phyloP scores from a whole-genome alignment of 2,888 invertebrate genomes.

The Drosophila mimetica region DNA sequence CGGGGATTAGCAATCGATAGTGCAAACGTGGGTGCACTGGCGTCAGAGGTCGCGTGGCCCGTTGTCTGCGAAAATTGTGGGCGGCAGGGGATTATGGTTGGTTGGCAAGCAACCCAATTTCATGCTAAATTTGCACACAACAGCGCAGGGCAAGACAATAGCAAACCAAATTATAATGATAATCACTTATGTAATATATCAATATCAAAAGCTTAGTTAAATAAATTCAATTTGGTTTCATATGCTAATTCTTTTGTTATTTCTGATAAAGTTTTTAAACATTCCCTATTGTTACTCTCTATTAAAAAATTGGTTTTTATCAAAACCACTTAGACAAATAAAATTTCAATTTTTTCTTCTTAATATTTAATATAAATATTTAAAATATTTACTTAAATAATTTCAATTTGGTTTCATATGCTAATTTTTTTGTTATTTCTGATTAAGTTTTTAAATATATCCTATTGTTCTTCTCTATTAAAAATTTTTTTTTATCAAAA shows the following conservation, averaged over 20 bases:
- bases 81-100: slow-evolving; percentile 2
- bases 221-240: background rate
- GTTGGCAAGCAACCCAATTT: slow-evolving; percentile 54
- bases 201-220: slow-evolving; percentile 3
- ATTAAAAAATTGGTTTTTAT: too few species aligned
- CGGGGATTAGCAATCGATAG: slow-evolving; percentile 60
- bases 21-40: slow-evolving; percentile 45
- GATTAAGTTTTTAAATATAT: background rate
- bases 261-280: background rate
- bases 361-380: too few species aligned
- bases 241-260: background rate
- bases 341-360: too few species aligned
- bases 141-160: slow-evolving; percentile 20
- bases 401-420: background rate
- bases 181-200: background rate
- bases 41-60: slow-evolving; percentile 49
- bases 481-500: background rate
- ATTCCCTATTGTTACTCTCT: background rate
- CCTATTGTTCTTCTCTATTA: background rate
- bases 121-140: slow-evolving; percentile 44
- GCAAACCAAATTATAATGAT: slow-evolving; percentile 4
- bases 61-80: slow-evolving; percentile 9
- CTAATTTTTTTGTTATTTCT: background rate
- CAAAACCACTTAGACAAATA: background rate
- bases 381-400: slow-evolving; percentile 1